Conservation (phyloP, 2,113 vertebrate species). For the Pseudorhombus dupliciocellatus region DNA sequence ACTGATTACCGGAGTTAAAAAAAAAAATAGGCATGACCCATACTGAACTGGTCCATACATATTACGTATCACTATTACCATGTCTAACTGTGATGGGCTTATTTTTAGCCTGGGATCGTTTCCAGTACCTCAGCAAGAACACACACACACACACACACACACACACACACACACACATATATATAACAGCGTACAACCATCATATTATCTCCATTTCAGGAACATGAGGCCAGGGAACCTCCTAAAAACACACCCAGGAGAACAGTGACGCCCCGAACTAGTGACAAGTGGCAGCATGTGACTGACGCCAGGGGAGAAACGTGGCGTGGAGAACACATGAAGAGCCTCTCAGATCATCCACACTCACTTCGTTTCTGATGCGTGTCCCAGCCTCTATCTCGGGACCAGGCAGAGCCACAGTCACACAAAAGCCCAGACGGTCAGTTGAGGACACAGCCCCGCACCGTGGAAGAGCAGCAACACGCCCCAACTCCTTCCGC, state of each 20-base stretch:
- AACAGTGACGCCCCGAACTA: not conserved
- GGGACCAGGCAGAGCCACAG: slow-evolving; percentile 4
- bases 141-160: not conserved
- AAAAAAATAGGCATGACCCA: no score
- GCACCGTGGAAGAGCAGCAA: slow-evolving; percentile 2
- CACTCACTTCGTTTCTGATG: not conserved
- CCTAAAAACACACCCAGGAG: not conserved
- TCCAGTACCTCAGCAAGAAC: not conserved
- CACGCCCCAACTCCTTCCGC: not conserved
- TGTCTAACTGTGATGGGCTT: slow-evolving; percentile 2
- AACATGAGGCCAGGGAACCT: not conserved
- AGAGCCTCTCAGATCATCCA: slow-evolving; percentile 3
- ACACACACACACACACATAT: not conserved
- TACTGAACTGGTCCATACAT: not conserved
- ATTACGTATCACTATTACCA: not conserved
- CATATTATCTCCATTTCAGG: not conserved
- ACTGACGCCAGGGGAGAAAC: slow-evolving; percentile 3
- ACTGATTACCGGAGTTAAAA: not conserved
- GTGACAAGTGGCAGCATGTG: slow-evolving; percentile 16
- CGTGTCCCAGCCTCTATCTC: not conserved
- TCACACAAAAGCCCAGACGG: slow-evolving; percentile 48
- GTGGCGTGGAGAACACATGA: slow-evolving; percentile 7
- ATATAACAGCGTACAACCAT: not conserved
- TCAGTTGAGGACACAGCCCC: slow-evolving; percentile 47
- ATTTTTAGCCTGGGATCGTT: slow-evolving; percentile 14